Conservation (phyloP, 2,797 vertebrate genomes). For the Anableps anableps region DNA sequence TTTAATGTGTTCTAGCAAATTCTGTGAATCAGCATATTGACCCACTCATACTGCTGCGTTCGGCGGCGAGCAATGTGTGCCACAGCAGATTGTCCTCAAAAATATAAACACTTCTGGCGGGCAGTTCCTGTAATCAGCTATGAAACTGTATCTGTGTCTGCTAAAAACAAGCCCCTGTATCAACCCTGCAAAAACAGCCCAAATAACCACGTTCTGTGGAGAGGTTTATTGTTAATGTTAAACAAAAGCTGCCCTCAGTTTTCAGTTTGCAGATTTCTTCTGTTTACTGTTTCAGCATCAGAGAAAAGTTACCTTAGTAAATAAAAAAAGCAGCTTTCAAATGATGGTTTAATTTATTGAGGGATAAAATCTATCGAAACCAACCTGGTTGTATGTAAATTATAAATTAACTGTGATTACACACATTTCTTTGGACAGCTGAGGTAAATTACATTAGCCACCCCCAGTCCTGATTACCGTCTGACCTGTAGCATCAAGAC, state of each 20-base stretch:
- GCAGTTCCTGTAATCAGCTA: constrained; percentile 4
- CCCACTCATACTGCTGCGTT: neutral
- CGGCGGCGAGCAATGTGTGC: neutral
- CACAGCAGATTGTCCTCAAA: neutral
- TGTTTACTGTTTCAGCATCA: neutral
- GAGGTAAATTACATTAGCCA: neutral
- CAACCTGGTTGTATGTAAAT: neutral
- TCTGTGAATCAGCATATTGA: neutral
- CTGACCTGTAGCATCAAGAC: neutral
- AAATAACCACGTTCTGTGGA: neutral
- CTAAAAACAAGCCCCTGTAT: neutral
- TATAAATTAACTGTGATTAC: neutral
- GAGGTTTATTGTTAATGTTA: neutral
- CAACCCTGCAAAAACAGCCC: neutral
- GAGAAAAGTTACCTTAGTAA: neutral
- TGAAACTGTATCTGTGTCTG: neutral
- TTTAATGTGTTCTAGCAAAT: neutral
- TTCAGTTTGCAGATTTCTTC: neutral
- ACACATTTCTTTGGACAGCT: neutral
- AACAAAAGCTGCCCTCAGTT: neutral
- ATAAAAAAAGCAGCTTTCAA: neutral
- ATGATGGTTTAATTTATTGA: neutral
- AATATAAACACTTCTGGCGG: neutral
- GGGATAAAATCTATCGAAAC: neutral
- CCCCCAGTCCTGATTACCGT: neutral